Percentiles rank a stretch among this genome's conserved stretches.
Evolutionary conservation across 2,797 vertebrate species (phyloP).

Genomic region (Enteromius mattozi): DNA sequence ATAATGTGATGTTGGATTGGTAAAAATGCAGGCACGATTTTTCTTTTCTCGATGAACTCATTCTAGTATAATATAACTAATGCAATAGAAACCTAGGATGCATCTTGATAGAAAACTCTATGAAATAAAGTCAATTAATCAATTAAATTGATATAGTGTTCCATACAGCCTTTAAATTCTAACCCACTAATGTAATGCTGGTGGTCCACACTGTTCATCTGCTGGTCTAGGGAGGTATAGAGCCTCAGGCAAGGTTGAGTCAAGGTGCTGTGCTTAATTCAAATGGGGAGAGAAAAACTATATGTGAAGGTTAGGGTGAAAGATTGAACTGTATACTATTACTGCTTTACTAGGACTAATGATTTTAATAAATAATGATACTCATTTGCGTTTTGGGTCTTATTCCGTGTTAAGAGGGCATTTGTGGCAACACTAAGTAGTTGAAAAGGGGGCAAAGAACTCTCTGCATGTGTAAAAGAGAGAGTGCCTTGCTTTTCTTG

Average conservation of each 20-base stretch:
- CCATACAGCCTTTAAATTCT: slow-evolving; percentile 13
- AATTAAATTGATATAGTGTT: neutral
- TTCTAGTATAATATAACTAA: neutral
- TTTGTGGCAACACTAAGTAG: slow-evolving; percentile 43
- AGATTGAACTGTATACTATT: slow-evolving; percentile 13
- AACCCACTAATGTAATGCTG: slow-evolving; percentile 22
- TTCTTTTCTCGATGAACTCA: neutral
- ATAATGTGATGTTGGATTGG: neutral
- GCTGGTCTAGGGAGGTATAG: slow-evolving; percentile 44
- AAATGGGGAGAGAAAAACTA: slow-evolving; percentile 14
- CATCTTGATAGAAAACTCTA: neutral
- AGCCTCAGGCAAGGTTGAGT: slow-evolving; percentile 54
- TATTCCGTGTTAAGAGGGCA: slow-evolving; percentile 6
- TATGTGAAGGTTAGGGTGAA: slow-evolving; percentile 36
- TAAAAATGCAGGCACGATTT: neutral
- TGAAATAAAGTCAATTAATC: slow-evolving; percentile 20
- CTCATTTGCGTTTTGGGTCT: slow-evolving; percentile 11
- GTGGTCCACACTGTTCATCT: slow-evolving; percentile 49
- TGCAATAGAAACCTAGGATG: neutral
- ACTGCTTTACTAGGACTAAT: slow-evolving; percentile 8
- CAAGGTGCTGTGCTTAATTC: slow-evolving; percentile 38
- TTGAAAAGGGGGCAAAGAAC: slow-evolving; percentile 33
- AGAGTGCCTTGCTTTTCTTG: slow-evolving; percentile 9
- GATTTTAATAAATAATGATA: slow-evolving; percentile 22
- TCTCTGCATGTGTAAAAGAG: slow-evolving; percentile 32